phyloP scores from a whole-genome alignment of 2,113 vertebrate species.

The Pteropus alecto region DNA sequence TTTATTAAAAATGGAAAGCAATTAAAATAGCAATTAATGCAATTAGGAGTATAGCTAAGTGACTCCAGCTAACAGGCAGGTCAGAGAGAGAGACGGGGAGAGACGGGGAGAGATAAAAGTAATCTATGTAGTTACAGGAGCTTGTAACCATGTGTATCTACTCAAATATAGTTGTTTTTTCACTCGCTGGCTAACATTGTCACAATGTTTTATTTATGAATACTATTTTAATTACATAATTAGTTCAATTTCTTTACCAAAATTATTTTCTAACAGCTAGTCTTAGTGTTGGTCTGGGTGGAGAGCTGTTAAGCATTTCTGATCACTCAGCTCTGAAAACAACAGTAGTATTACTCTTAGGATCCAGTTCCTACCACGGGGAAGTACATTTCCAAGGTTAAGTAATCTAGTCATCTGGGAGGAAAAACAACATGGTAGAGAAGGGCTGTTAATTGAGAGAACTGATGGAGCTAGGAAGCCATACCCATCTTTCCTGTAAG shows the following conservation, averaged over 20 bases:
- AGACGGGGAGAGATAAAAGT: neutral
- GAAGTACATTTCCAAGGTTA: neutral
- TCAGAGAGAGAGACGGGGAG: neutral
- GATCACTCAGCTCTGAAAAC: neutral
- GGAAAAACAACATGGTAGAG: neutral
- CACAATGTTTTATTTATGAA: neutral
- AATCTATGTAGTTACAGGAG: neutral
- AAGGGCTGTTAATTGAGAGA: neutral
- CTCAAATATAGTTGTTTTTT: neutral
- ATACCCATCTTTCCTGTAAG: neutral
- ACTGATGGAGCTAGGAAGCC: neutral
- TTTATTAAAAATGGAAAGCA: conserved; percentile 51
- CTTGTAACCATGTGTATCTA: neutral
- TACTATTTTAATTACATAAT: neutral
- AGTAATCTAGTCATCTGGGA: neutral
- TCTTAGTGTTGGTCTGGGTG: neutral
- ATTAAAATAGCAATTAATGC: conserved; percentile 35
- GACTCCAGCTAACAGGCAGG: neutral
- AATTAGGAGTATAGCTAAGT: neutral
- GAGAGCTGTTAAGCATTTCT: neutral
- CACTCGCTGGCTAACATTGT: neutral
- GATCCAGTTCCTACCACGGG: neutral
- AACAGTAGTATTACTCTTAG: neutral
- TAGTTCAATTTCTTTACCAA: neutral
- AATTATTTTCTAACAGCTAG: neutral